A percentile compares a stretch with the other conserved stretches of the same genome.
Conservation (phyloP, 2,888 invertebrate genomes). For the Drosophila recens region DNA sequence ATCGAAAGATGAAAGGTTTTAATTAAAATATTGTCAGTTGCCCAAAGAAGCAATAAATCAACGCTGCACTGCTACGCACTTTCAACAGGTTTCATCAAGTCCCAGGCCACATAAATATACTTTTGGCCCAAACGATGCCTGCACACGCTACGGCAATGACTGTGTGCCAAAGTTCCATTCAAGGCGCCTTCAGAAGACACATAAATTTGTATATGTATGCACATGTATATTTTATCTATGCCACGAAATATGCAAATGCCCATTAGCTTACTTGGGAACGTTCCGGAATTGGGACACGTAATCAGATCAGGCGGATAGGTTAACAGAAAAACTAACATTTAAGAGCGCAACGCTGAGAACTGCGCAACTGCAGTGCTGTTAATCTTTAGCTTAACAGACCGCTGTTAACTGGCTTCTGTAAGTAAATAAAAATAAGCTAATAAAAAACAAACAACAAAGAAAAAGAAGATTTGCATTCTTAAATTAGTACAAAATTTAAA, state of each 20-base stretch:
- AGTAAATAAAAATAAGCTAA: too few species aligned
- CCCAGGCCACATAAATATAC: conserved; percentile 39
- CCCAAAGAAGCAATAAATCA: conserved; percentile 65
- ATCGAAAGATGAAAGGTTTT: conserved; percentile 65
- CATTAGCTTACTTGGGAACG: conserved; percentile 38
- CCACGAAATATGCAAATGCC: conserved; percentile 52
- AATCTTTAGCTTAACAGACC: conserved; percentile 15
- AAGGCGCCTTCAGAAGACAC: conserved; percentile 42
- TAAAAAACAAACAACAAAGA: too few species aligned
- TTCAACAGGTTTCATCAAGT: conserved; percentile 75
- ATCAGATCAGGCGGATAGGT: conserved; percentile 9
- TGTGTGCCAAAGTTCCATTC: conserved; percentile 31
- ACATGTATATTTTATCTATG: conserved; percentile 38
- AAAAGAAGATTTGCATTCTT: not conserved
- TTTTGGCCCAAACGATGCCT: conserved; percentile 29
- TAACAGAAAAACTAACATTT: conserved; percentile 65
- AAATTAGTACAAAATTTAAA: not conserved
- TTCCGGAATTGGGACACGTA: conserved; percentile 42
- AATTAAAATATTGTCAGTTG: conserved; percentile 71
- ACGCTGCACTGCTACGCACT: conserved; percentile 51
- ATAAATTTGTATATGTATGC: conserved; percentile 16
- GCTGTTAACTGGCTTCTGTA: not conserved
- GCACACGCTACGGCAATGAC: conserved; percentile 32
- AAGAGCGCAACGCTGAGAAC: conserved; percentile 45
- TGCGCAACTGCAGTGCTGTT: conserved; percentile 62